phyloP scores from a whole-genome alignment of 2,888 invertebrate species.

The Lasiommata megera region DNA sequence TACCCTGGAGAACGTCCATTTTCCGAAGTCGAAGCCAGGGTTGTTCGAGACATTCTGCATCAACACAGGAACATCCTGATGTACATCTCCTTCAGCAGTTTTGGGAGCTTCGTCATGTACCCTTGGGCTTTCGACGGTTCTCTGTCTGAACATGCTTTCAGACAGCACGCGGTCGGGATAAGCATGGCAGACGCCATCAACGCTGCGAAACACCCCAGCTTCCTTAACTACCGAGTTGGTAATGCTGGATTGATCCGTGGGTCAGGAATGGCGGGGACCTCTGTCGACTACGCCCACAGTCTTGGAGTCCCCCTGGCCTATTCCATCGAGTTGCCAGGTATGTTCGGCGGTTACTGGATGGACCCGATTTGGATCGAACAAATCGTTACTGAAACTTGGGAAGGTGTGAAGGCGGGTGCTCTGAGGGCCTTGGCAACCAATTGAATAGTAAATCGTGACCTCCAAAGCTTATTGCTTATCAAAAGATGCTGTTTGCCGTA shows the following conservation, averaged over 20 bases:
- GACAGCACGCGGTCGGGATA: constrained; percentile 63
- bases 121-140: constrained; percentile 84
- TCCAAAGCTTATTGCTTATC: not conserved
- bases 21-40: constrained; percentile 84
- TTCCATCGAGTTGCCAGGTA: constrained; percentile 83
- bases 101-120: constrained; percentile 84
- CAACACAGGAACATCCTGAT: constrained; percentile 75
- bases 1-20: constrained; percentile 83
- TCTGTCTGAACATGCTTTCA: constrained; percentile 69
- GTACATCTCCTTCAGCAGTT: constrained; percentile 89
- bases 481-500: no score
- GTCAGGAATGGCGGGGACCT: constrained; percentile 83
- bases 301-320: constrained; percentile 80
- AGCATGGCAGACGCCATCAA: constrained; percentile 64
- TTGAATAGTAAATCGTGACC: constrained; percentile 7
- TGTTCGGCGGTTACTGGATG: constrained; percentile 78
- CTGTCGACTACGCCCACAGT: constrained; percentile 84
- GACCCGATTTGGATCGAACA: constrained; percentile 76
- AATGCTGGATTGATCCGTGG: constrained; percentile 71
- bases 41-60: constrained; percentile 81
- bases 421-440: constrained; percentile 2
- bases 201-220: constrained; percentile 44
- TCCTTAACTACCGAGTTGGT: constrained; percentile 75
- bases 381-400: constrained; percentile 83
- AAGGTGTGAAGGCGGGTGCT: constrained; percentile 21